Evolutionary conservation across 2,113 vertebrate genomes (phyloP).

Genomic region (Halichoerus grypus): DNA sequence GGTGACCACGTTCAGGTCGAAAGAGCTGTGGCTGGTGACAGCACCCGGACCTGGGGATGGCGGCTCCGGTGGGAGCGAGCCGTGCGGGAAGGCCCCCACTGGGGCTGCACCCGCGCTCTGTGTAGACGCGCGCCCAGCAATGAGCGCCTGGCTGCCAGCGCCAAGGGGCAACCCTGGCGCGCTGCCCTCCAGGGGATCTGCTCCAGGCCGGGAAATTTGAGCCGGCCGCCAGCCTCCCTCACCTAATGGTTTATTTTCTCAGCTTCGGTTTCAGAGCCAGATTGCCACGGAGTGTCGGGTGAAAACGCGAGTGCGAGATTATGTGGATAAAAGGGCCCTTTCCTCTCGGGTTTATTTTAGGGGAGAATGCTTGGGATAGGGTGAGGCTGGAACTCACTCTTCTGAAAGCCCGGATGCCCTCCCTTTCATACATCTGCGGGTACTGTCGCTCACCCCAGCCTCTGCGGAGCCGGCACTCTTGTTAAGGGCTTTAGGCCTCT

Average conservation of each 20-base stretch:
- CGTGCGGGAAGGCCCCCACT: background rate
- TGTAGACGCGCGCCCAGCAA: background rate
- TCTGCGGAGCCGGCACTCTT: background rate
- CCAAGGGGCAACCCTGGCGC: background rate
- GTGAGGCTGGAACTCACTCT: background rate
- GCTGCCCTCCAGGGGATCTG: background rate
- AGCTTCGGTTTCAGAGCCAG: slow-evolving; percentile 21
- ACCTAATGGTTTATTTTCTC: background rate
- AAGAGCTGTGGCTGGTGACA: background rate
- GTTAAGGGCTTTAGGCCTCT: background rate
- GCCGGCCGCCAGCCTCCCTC: background rate
- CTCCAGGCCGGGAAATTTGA: background rate
- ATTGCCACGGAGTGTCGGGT: background rate
- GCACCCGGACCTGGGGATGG: background rate
- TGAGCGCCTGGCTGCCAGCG: background rate
- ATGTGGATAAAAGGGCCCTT: background rate
- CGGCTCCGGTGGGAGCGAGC: background rate
- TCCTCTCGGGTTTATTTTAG: background rate
- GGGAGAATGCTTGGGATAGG: background rate
- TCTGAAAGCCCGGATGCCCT: background rate
- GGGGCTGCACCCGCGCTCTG: too few species aligned
- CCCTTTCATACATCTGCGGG: background rate
- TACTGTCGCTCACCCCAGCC: background rate
- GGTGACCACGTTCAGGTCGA: background rate
- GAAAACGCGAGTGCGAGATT: background rate